These are phyloP conservation scores for Scytalopus superciliaris DNA, from an alignment of 2,113 vertebrate genomes.

Conservation along the genomic window DNA sequence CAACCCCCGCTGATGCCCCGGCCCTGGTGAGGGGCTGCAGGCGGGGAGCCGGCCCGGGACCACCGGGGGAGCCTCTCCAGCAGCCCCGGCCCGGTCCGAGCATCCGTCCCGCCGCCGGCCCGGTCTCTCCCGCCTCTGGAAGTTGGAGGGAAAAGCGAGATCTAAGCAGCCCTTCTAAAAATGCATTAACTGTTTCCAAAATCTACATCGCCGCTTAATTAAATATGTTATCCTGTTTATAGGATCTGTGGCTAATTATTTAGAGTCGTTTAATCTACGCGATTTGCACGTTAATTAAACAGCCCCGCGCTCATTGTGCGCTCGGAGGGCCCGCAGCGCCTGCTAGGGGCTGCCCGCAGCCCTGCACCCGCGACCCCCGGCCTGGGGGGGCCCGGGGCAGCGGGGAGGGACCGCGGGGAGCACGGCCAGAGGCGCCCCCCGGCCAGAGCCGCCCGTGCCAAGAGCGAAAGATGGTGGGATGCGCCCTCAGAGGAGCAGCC, in stretches of 20 bases:
- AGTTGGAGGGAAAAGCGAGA: constrained; percentile 63
- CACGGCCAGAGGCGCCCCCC: background rate
- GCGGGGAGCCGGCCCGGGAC: background rate
- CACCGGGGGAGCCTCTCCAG: background rate
- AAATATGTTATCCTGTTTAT: constrained; percentile 95
- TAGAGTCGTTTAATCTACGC: constrained; percentile 95
- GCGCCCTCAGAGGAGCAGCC: background rate
- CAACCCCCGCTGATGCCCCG: background rate
- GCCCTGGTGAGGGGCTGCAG: background rate
- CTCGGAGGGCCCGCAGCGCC: constrained; percentile 76
- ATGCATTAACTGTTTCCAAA: constrained; percentile 84
- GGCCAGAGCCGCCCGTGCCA: fast-evolving
- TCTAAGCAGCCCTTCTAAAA: constrained; percentile 72
- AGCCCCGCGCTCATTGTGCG: constrained; percentile 74
- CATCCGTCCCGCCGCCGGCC: constrained; percentile 28
- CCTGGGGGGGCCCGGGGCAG: background rate
- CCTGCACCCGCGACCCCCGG: background rate
- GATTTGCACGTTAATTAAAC: constrained; percentile 97
- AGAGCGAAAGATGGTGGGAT: background rate
- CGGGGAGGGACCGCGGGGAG: too few relatives aligned
- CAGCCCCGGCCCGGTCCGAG: background rate
- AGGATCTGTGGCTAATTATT: constrained; percentile 92
- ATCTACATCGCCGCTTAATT: constrained; percentile 84
- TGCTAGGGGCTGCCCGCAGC: constrained; percentile 68
- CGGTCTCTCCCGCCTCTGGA: constrained; percentile 52